A percentile compares a stretch with the other conserved stretches of the same genome.
phyloP scores from a whole-genome alignment of 2,888 invertebrate species.

The Drosophila anceps region DNA sequence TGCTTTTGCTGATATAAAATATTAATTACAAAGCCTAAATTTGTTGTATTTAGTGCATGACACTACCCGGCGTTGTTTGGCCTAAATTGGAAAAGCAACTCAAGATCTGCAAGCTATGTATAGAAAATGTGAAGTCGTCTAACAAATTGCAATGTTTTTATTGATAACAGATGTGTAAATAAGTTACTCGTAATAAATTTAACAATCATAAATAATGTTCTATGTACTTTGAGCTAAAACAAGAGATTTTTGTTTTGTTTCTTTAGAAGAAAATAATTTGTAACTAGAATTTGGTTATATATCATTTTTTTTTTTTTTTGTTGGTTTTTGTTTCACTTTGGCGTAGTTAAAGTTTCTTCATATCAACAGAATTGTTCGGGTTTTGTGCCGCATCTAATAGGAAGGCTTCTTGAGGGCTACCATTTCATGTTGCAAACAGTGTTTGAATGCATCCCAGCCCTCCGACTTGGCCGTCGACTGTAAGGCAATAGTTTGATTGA shows the following conservation, averaged over 20 bases:
- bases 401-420: constrained; percentile 68
- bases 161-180: constrained; percentile 55
- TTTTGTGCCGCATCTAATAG: constrained; percentile 21
- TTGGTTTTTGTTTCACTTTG: constrained; percentile 48
- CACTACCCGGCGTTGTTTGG: neutral
- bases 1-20: neutral
- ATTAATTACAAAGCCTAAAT: neutral
- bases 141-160: constrained; percentile 26
- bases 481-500: constrained; percentile 41
- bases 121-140: constrained; percentile 18
- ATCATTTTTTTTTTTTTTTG: constrained; percentile 4
- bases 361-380: constrained; percentile 11
- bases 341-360: constrained; percentile 31
- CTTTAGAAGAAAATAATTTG: constrained; percentile 62
- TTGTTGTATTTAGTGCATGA: neutral
- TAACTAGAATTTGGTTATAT: constrained; percentile 41
- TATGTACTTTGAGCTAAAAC: constrained; percentile 39
- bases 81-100: neutral
- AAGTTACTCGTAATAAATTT: constrained; percentile 34
- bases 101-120: constrained; percentile 33
- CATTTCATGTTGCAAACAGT: constrained; percentile 96
- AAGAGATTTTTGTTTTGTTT: constrained; percentile 61
- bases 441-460: constrained; percentile 97
- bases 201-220: constrained; percentile 57
- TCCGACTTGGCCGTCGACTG: constrained; percentile 95